Evolutionary conservation across 1,140 invertebrate species (phyloP).

Genomic region (Capitella teleta): DNA sequence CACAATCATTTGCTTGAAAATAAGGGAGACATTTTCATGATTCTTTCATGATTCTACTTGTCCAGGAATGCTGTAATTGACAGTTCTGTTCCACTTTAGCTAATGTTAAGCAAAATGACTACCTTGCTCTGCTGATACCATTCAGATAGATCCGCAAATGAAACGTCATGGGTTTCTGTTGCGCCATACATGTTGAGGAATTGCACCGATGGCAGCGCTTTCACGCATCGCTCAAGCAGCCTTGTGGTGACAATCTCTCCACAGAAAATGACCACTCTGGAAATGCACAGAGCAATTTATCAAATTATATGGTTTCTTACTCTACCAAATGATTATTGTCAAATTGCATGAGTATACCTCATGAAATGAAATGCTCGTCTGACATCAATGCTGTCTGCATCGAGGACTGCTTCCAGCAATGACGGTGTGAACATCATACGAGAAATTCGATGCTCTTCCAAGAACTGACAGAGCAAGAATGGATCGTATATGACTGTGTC

Average conservation of each 20-base stretch:
- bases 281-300: no score
- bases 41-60: no score
- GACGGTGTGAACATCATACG: conserved; percentile 44
- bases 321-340: no score
- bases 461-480: conserved; percentile 28
- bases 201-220: conserved; percentile 32
- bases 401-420: conserved; percentile 40
- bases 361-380: conserved; percentile 16
- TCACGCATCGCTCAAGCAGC: conserved; percentile 35
- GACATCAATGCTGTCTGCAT: conserved; percentile 14
- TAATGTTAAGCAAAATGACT: no score
- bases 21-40: no score
- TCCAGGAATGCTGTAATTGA: no score
- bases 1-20: no score
- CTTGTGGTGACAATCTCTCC: conserved; percentile 43
- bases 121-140: conserved; percentile 12
- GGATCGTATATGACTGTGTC: conserved; percentile 43
- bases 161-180: conserved; percentile 42
- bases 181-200: conserved; percentile 43
- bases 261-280: conserved; percentile 41
- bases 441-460: conserved; percentile 36
- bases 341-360: no score
- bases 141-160: conserved; percentile 34
- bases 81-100: no score
- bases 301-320: no score